Percentiles rank a stretch among this genome's conserved stretches.
Conservation (phyloP, 1,140 invertebrate genomes). For the Delia radicum region DNA sequence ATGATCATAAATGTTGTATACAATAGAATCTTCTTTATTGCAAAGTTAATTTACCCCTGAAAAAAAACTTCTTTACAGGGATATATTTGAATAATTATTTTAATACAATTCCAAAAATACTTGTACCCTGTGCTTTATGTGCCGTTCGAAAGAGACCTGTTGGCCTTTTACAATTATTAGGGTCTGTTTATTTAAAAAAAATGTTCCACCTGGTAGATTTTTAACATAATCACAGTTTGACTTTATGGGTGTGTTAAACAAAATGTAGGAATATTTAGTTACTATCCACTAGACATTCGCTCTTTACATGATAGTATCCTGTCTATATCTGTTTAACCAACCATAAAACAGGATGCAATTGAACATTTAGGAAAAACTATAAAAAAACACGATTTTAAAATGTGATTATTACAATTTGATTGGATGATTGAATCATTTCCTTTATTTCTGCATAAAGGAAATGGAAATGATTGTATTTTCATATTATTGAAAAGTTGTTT, state of each 20-base stretch:
- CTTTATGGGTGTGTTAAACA: too few relatives aligned
- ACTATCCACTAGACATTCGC: not conserved
- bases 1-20: not conserved
- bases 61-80: not conserved
- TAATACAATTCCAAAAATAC: not conserved
- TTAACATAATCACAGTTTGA: not conserved
- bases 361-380: not conserved
- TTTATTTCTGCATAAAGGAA: not conserved
- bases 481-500: too few relatives aligned
- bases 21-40: not conserved
- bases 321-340: not conserved
- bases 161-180: not conserved
- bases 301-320: not conserved
- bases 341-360: conserved; percentile 4
- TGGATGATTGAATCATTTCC: not conserved
- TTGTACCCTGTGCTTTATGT: not conserved
- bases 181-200: not conserved
- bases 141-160: not conserved
- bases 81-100: not conserved
- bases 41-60: not conserved
- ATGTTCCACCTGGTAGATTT: not conserved
- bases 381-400: not conserved
- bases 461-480: not conserved
- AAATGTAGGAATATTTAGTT: too few relatives aligned
- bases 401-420: not conserved